phyloP scores from a whole-genome alignment of 1,140 invertebrate species.

The Tribolium madens region DNA sequence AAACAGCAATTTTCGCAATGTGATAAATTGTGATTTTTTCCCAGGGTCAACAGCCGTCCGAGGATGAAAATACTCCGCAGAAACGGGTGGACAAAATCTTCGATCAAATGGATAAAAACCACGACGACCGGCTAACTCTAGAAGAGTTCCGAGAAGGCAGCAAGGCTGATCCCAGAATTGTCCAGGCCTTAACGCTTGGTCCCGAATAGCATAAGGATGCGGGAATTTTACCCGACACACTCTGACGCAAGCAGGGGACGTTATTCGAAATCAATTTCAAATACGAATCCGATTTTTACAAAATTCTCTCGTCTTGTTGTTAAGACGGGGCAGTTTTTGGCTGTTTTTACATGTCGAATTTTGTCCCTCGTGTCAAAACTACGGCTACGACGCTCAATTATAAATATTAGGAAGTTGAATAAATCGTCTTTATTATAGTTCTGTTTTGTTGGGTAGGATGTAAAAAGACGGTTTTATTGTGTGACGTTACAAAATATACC shows the following conservation, averaged over 20 bases:
- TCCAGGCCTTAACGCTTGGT: slow-evolving; percentile 90
- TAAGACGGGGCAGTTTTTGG: background rate
- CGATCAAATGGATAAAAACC: slow-evolving; percentile 98
- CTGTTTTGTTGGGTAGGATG: background rate
- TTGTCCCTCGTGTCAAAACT: slow-evolving; percentile 42
- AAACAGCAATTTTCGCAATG: background rate
- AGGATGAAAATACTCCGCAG: slow-evolving; percentile 95
- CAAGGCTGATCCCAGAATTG: slow-evolving; percentile 98
- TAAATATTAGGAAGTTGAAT: slow-evolving; percentile 46
- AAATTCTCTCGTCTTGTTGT: background rate
- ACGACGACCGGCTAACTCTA: slow-evolving; percentile 95
- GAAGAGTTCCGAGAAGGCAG: slow-evolving; percentile 99
- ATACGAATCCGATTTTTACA: background rate
- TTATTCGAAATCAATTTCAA: slow-evolving; percentile 5
- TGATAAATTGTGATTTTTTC: slow-evolving; percentile 47
- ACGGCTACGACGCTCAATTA: slow-evolving; percentile 52
- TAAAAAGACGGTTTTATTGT: background rate
- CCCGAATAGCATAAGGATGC: slow-evolving; percentile 72
- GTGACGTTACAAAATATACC: background rate
- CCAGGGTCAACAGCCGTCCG: slow-evolving; percentile 89
- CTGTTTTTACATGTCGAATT: slow-evolving; percentile 26
- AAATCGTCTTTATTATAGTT: slow-evolving; percentile 40
- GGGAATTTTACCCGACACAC: slow-evolving; percentile 58
- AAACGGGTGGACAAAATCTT: slow-evolving; percentile 98
- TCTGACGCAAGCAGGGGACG: slow-evolving; percentile 54